These are phyloP conservation scores for Neocrepidodera transversa DNA, from an alignment of 2,888 invertebrate species.

Conservation along the genomic window DNA sequence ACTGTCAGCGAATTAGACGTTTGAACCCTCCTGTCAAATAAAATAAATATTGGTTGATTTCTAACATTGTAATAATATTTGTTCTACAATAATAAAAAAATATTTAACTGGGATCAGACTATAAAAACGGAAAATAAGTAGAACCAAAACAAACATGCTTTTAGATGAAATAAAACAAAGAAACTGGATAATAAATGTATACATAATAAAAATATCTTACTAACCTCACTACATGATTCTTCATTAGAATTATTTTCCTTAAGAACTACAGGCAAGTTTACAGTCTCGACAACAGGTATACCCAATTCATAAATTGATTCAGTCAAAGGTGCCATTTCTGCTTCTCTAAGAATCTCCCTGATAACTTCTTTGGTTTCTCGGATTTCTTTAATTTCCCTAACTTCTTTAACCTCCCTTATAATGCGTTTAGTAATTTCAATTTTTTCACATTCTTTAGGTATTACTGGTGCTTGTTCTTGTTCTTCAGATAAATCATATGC, in stretches of 20 bases:
- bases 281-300: conserved; percentile 48
- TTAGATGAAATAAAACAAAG: too few relatives aligned
- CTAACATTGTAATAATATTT: too few relatives aligned
- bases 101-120: too few relatives aligned
- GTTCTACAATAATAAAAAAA: too few relatives aligned
- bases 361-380: conserved; percentile 13
- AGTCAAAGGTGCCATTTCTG: conserved; percentile 31
- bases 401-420: conserved; percentile 6
- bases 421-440: conserved; percentile 11
- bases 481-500: conserved; percentile 69
- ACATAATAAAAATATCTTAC: conserved; percentile 7
- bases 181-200: too few relatives aligned
- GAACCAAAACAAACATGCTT: too few relatives aligned
- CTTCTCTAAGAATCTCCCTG: conserved; percentile 23
- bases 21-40: too few relatives aligned
- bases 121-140: too few relatives aligned
- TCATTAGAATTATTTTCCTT: conserved; percentile 12
- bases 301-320: conserved; percentile 50
- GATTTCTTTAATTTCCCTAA: conserved; percentile 2
- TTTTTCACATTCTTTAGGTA: conserved; percentile 8
- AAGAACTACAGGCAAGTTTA: conserved; percentile 28
- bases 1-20: too few relatives aligned
- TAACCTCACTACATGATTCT: conserved; percentile 6
- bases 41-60: too few relatives aligned
- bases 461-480: conserved; percentile 22